Conservation (phyloP, 1,140 invertebrate species). For the Sarcophaga bullata region DNA sequence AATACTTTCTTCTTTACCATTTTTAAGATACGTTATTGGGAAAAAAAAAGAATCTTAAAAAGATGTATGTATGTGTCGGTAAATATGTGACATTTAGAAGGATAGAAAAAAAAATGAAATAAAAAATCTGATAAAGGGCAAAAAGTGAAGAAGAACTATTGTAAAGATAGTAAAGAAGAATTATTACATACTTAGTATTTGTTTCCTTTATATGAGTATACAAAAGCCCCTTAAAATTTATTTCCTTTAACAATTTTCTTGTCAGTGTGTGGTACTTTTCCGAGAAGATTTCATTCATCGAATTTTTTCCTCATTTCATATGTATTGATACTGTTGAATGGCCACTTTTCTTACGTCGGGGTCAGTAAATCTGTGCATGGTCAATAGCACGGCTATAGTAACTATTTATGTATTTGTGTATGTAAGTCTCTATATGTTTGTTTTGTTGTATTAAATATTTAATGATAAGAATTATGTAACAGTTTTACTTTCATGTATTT, state of each 20-base stretch:
- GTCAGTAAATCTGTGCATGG: neutral
- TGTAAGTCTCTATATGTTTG: neutral
- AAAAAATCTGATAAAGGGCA: neutral
- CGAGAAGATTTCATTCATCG: neutral
- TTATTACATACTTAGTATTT: slow-evolving; percentile 23
- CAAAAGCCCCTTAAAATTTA: slow-evolving; percentile 26
- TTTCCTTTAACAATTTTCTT: slow-evolving; percentile 21
- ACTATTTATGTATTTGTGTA: too few relatives aligned
- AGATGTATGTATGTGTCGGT: neutral
- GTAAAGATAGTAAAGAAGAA: slow-evolving; percentile 24
- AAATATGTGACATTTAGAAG: neutral
- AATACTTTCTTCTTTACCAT: neutral
- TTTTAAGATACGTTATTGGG: neutral
- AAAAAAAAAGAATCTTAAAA: neutral
- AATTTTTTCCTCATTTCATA: neutral
- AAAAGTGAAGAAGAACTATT: neutral
- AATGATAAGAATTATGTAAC: neutral
- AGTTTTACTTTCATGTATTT: neutral
- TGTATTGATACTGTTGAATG: slow-evolving; percentile 13
- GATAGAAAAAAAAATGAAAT: neutral
- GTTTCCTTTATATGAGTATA: neutral
- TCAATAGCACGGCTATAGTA: neutral
- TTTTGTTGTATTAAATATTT: neutral
- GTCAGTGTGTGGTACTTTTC: slow-evolving; percentile 1
- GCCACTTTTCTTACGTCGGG: neutral